A percentile compares a stretch with the other conserved stretches of the same genome.
phyloP scores from a whole-genome alignment of 1,140 invertebrate genomes.

The Panagrolaimus sp. region DNA sequence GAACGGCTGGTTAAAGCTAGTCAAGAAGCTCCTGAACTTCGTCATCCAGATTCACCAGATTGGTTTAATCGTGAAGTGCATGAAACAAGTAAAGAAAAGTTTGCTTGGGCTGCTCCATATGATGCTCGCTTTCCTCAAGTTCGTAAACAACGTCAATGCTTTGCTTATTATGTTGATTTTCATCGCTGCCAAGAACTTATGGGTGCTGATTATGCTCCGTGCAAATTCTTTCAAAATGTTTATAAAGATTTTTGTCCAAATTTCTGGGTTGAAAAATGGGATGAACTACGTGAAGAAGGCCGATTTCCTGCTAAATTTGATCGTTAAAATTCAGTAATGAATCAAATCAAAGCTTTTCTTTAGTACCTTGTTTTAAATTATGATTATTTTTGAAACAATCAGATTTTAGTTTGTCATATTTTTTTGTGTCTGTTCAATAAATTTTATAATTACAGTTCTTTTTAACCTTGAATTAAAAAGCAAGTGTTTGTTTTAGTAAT shows the following conservation, averaged over 20 bases:
- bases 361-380: too few species aligned
- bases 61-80: slow-evolving; percentile 49
- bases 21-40: slow-evolving; percentile 22
- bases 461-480: too few species aligned
- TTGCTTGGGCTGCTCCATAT: slow-evolving; percentile 71
- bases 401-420: too few species aligned
- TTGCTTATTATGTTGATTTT: slow-evolving; percentile 82
- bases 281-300: slow-evolving; percentile 72
- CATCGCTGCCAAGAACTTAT: slow-evolving; percentile 81
- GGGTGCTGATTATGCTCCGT: slow-evolving; percentile 79
- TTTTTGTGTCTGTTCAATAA: too few species aligned
- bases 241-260: slow-evolving; percentile 79
- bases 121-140: slow-evolving; percentile 91
- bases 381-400: too few species aligned
- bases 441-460: too few species aligned
- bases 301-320: slow-evolving; percentile 68
- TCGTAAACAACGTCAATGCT: slow-evolving; percentile 83
- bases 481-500: too few species aligned
- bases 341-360: too few species aligned
- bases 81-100: slow-evolving; percentile 41
- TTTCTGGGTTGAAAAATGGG: slow-evolving; percentile 85
- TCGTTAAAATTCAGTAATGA: slow-evolving; percentile 38
- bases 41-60: slow-evolving; percentile 52
- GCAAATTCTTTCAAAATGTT: slow-evolving; percentile 85
- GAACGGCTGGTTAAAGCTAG: slow-evolving; percentile 41